Base-by-base conservation (phyloP, 2,113 vertebrate species). In the Columbina picui region DNA sequence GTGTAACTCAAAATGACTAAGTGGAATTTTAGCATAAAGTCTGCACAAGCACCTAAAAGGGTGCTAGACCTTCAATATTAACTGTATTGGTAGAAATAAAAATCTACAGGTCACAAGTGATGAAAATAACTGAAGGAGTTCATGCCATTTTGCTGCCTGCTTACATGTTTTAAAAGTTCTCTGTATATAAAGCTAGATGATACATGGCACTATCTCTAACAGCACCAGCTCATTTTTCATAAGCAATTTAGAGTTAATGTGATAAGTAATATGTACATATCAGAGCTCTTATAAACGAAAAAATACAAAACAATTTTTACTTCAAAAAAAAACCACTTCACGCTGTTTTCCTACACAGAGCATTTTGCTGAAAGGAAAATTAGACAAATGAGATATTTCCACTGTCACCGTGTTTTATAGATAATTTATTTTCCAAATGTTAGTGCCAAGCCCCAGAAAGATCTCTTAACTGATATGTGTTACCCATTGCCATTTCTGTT, bases 61-160 rank as follows among this genome's bases (percentile, higher is more conserved):
- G 63, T 90, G 23, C 20, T 89, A 85, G 38, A 96, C 52, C 68
- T 94, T 88, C 45, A 80, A 73, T 96, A 89, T 93, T 96, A 97
- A 97, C 96, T 97, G 71, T 87, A 27, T 77, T 93, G 82, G 75
- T 83, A 95, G 82, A 92, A 95, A 85, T 82, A 95, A 95, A 96
- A 93, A 97, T 93, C 90, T 96, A 92, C 76, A 95, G 27, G 53
- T 92, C 11, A 10, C 39, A 61, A 90, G n/a, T 64, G 41, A 90
- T 92, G 91, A 96, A 97, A 96, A 95, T 92, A 97, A 97, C 83
- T 90, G 53, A 94, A 89, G 74, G 89, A 94, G 43, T 91, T 96
- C 92, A 75, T 84, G 94, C 77, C 5, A 91, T 96, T 96, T 96
- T 94, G 30, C 10, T 70, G 65, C 38, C 56, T 96, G 34, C 65